Base-by-base conservation (phyloP, 2,797 vertebrate species). In the Siniperca scherzeri region DNA sequence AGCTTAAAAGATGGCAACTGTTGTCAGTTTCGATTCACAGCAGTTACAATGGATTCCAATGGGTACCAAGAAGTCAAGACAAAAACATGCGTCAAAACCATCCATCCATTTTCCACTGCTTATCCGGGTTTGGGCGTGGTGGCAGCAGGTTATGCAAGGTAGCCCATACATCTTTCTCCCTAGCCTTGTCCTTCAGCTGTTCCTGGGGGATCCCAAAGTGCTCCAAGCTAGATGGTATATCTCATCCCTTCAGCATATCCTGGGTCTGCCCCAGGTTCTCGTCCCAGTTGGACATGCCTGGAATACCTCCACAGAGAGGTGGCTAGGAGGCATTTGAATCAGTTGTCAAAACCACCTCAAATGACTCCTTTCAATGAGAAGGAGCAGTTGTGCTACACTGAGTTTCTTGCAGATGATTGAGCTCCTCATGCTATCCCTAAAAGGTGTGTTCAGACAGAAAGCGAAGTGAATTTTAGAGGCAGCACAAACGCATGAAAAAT, bases 1-100 rank as follows among this genome's bases (percentile, higher is more conserved):
- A 27, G 42, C 8, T 78, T 73, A 8, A 69, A 71, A 62, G 33
- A 44, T 5, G 13, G 38, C 21, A 22, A 30, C 17, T 60, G 12
- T 25, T 3, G 3, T 67, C 17, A n/a, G 46, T 64, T 80, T 48
- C 19, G 27, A 82, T 82, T 87, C 70, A 77, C 74, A 73, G 69
- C 69, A 70, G 56, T 62, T 59, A 62, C 44, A 48, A 62, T 72
- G 6, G 38, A 73, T 77, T 76, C 38, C 30, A 78, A 22, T 0
- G 1, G 8, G 2, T 2, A 56, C 36, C 52, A 50, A 46, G 21
- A 82, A 38, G 42, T 56, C 13, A 40, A 0, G 2, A 53, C 4
- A 74, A 44, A 76, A 56, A 64, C 40, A 22, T 38, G n/a, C 0
- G 1, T 25, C 46, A 56, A 42, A 81, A 44, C n/a, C 5, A 74